These are phyloP conservation scores for Lasius platythorax DNA, from an alignment of 2,888 invertebrate species.

Conservation along the genomic window DNA sequence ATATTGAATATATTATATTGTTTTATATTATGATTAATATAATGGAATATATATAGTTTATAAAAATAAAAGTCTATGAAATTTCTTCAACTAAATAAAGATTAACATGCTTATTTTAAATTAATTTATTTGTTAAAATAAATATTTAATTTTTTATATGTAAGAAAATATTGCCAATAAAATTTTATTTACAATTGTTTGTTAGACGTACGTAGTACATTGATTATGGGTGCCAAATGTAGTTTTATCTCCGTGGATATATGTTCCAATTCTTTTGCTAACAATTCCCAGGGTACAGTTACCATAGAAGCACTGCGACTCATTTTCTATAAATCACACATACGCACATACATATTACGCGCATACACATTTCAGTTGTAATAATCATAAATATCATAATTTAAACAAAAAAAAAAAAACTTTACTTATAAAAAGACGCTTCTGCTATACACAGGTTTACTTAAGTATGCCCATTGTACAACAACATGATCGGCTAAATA, in stretches of 20 bases:
- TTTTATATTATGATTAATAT: not conserved
- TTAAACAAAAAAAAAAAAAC: not conserved
- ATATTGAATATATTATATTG: not conserved
- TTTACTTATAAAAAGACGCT: conserved; percentile 53
- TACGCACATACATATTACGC: not conserved
- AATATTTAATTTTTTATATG: not conserved
- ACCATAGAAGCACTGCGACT: conserved; percentile 34
- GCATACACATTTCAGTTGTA: not conserved
- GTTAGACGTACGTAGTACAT: conserved; percentile 37
- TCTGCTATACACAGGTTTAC: conserved; percentile 72
- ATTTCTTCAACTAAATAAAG: not conserved
- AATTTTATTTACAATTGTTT: conserved; percentile 63
- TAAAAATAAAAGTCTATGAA: not conserved
- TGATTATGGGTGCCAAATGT: conserved; percentile 71
- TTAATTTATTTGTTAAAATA: not conserved
- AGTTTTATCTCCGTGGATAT: conserved; percentile 79
- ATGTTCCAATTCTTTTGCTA: conserved; percentile 74
- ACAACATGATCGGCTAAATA: conserved; percentile 94
- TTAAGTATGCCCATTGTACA: conserved; percentile 96
- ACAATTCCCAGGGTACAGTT: conserved; percentile 76
- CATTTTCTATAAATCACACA: conserved; percentile 60
- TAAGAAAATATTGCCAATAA: not conserved
- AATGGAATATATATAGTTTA: not conserved
- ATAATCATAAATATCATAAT: conserved; percentile 41
- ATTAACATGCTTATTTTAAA: not conserved